Evolutionary conservation across 2,797 vertebrate genomes (phyloP).

Genomic region (Rhinophrynus dorsalis): DNA sequence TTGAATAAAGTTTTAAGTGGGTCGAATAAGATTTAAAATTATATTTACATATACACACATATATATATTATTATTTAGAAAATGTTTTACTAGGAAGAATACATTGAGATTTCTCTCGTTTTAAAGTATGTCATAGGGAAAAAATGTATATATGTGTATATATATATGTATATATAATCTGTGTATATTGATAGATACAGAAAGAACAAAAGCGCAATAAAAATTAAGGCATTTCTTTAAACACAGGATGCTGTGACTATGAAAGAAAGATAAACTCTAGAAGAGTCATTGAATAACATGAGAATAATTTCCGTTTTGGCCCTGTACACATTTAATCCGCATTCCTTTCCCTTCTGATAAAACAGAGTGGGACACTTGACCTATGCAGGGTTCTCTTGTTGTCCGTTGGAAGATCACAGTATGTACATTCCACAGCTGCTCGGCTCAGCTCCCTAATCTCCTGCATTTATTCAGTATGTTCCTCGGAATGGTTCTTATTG

Average conservation of each 20-base stretch:
- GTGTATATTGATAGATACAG: no score
- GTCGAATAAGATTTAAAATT: no score
- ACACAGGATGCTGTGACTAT: constrained; percentile 36
- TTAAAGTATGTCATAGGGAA: no score
- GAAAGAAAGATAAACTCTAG: background rate
- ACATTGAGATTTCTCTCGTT: no score
- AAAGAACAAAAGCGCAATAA: no score
- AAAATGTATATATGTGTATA: no score
- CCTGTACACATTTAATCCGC: constrained; percentile 20
- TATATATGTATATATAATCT: no score
- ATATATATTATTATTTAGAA: no score
- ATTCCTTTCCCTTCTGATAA: constrained; percentile 39
- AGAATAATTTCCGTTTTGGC: constrained; percentile 45
- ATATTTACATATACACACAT: no score
- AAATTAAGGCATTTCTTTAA: no score
- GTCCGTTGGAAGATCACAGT: constrained; percentile 26
- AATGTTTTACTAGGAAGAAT: no score
- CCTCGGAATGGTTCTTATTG: background rate
- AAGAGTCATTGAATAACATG: constrained; percentile 17
- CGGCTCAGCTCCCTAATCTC: constrained; percentile 10
- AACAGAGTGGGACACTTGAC: constrained; percentile 21
- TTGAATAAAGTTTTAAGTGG: no score
- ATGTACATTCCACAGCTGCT: constrained; percentile 41
- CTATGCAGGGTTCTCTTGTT: constrained; percentile 23
- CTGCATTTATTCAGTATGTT: constrained; percentile 11